A percentile compares a stretch with the other conserved stretches of the same genome.
Conservation (phyloP, 2,888 invertebrate genomes). For the Flexamia atlantica region DNA sequence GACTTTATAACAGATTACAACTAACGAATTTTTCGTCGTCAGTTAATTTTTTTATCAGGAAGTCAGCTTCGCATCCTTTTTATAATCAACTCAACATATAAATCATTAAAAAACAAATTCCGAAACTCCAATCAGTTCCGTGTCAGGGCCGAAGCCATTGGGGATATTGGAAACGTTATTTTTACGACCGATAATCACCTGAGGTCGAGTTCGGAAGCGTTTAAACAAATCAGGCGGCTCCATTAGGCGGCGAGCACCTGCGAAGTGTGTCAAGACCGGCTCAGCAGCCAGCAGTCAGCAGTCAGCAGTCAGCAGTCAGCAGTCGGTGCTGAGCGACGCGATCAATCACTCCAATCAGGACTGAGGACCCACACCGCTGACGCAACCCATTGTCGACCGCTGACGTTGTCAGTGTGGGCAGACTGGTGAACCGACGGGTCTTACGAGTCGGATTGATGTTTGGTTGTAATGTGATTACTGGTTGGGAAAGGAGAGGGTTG, state of each 20-base stretch:
- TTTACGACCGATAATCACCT: not conserved
- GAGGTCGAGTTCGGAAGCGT: conserved; percentile 6
- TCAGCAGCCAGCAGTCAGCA: not conserved
- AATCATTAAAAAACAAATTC: not conserved
- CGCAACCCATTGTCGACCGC: not conserved
- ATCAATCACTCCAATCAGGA: conserved; percentile 11
- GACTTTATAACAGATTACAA: too few relatives aligned
- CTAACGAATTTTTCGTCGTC: too few relatives aligned
- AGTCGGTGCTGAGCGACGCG: not conserved
- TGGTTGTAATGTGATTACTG: too few relatives aligned
- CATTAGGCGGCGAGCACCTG: conserved; percentile 6
- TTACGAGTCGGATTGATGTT: too few relatives aligned
- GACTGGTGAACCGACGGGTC: not conserved
- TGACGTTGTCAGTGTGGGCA: not conserved
- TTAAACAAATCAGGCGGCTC: conserved; percentile 16
- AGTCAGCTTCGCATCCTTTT: too few relatives aligned
- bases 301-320: not conserved
- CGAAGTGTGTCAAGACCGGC: conserved; percentile 17
- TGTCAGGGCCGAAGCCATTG: not conserved
- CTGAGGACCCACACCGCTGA: not conserved
- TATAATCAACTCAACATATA: too few relatives aligned
- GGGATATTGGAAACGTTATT: not conserved
- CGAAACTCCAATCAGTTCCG: not conserved
- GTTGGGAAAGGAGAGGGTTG: too few relatives aligned
- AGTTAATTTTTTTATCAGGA: too few relatives aligned